phyloP scores from a whole-genome alignment of 2,888 invertebrate genomes.

The Melolontha melolontha region DNA sequence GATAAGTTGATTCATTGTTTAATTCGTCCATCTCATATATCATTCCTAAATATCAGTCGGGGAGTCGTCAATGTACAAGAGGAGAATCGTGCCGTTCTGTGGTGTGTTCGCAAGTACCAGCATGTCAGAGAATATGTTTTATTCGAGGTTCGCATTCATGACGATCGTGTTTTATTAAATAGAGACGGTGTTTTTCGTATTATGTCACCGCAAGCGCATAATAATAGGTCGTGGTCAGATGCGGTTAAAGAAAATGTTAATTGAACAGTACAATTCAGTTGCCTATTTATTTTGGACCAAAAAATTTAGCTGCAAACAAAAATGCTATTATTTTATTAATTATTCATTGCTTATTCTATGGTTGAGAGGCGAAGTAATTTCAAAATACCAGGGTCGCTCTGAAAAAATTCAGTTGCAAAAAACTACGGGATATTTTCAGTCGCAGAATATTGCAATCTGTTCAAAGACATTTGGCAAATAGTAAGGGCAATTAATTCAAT shows the following conservation, averaged over 20 bases:
- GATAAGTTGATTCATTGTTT: slow-evolving; percentile 57
- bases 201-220: neutral
- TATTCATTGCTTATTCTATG: too few species aligned
- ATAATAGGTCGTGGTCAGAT: neutral
- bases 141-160: slow-evolving; percentile 3
- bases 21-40: slow-evolving; percentile 45
- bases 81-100: slow-evolving; percentile 22
- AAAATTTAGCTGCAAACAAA: too few species aligned
- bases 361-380: too few species aligned
- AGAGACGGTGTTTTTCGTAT: slow-evolving; percentile 4
- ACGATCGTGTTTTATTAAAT: slow-evolving; percentile 9
- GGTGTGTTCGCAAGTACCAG: slow-evolving; percentile 25
- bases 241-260: neutral
- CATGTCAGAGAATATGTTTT: slow-evolving; percentile 14
- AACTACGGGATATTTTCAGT: too few species aligned
- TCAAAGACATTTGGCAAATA: too few species aligned
- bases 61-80: slow-evolving; percentile 16
- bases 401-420: too few species aligned
- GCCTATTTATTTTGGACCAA: too few species aligned
- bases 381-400: too few species aligned
- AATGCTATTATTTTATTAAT: too few species aligned
- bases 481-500: too few species aligned
- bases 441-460: too few species aligned
- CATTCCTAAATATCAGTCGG: slow-evolving; percentile 38
- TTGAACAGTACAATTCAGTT: neutral